phyloP scores from a whole-genome alignment of 2,113 vertebrate species.

The Caranx ignobilis region DNA sequence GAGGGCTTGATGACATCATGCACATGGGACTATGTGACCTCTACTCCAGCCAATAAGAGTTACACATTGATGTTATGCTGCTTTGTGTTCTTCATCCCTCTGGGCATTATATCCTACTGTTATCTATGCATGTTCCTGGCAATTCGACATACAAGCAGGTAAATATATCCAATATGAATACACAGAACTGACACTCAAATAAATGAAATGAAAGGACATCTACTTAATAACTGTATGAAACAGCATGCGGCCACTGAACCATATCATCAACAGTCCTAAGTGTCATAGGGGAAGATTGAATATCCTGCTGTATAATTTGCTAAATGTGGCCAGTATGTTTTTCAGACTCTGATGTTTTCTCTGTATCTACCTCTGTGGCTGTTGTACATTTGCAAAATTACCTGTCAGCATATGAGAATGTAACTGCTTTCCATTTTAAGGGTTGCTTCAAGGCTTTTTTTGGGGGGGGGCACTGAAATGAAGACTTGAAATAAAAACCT shows the following conservation, averaged over 20 bases:
- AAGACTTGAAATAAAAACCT: not conserved
- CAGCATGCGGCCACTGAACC: not conserved
- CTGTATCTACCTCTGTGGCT: not conserved
- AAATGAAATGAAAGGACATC: not conserved
- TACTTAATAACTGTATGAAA: not conserved
- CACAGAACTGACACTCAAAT: not conserved
- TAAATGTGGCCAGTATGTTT: not conserved
- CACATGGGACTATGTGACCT: conserved; percentile 95
- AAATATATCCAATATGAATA: conserved; percentile 13
- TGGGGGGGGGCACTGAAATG: not conserved
- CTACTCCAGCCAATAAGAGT: conserved; percentile 88
- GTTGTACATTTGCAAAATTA: not conserved
- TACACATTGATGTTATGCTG: conserved; percentile 95
- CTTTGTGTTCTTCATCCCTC: conserved; percentile 94
- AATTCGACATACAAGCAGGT: conserved; percentile 90
- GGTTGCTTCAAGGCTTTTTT: not conserved
- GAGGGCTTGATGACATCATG: conserved; percentile 95
- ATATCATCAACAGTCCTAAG: not conserved
- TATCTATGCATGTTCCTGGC: conserved; percentile 94
- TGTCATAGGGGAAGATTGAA: not conserved
- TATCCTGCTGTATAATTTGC: not conserved
- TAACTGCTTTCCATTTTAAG: not conserved
- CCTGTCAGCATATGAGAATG: not conserved
- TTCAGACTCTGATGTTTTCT: not conserved
- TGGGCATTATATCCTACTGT: conserved; percentile 91